Conservation (phyloP, 2,113 vertebrate genomes). For the Sebastes fasciatus region DNA sequence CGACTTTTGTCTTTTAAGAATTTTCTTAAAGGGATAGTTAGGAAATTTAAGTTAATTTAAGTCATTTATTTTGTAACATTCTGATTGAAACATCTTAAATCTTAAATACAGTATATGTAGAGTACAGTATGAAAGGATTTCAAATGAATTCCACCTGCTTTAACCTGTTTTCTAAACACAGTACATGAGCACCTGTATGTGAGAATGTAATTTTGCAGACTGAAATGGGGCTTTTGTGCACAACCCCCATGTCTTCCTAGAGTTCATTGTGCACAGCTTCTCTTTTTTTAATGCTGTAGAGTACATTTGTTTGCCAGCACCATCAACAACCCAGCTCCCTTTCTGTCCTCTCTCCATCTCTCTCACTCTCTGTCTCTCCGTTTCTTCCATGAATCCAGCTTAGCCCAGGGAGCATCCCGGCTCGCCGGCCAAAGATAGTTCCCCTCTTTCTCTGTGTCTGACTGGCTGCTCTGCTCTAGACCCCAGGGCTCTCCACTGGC, state of each 20-base stretch:
- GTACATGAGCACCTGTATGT: background rate
- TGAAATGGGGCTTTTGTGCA: background rate
- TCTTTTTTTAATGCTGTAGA: constrained; percentile 13
- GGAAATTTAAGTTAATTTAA: too few relatives aligned
- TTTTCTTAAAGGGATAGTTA: background rate
- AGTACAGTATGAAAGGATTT: background rate
- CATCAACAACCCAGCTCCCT: constrained; percentile 14
- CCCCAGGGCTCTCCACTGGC: constrained; percentile 56
- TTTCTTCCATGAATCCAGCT: constrained; percentile 34
- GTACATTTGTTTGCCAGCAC: constrained; percentile 21
- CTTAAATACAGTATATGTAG: background rate
- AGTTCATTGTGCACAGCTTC: background rate
- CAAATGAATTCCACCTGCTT: background rate
- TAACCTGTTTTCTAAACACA: background rate
- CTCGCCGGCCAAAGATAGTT: constrained; percentile 54
- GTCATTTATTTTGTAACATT: background rate
- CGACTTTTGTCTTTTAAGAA: background rate
- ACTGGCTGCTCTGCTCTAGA: constrained; percentile 47
- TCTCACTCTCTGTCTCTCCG: background rate
- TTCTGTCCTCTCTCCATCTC: constrained; percentile 23
- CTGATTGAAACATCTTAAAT: background rate
- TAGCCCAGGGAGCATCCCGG: constrained; percentile 32
- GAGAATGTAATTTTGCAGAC: background rate
- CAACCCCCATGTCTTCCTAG: background rate
- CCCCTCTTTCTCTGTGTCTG: constrained; percentile 31